Evolutionary conservation across 2,888 invertebrate species (phyloP).

Genomic region (Pristionchus maxplancki): DNA sequence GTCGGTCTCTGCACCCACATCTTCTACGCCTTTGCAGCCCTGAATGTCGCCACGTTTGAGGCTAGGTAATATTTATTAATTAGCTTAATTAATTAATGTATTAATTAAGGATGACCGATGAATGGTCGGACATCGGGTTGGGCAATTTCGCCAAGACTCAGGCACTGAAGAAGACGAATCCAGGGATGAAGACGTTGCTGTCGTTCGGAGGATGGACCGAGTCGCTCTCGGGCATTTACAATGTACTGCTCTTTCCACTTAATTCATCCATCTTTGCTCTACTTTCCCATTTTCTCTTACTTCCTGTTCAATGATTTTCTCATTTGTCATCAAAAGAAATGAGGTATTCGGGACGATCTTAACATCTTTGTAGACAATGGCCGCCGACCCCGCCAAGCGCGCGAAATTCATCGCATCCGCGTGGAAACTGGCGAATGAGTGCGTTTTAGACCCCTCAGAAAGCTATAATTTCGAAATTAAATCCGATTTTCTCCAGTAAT

Average conservation of each 20-base stretch:
- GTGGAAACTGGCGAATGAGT: constrained; percentile 48
- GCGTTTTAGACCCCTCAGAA: no score
- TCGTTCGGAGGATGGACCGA: constrained; percentile 51
- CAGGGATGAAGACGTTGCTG: constrained; percentile 41
- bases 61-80: not conserved
- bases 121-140: constrained; percentile 41
- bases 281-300: no score
- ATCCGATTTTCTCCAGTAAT: not conserved
- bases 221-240: not conserved
- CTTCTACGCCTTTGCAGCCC: constrained; percentile 50
- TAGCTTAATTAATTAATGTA: not conserved
- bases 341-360: no score
- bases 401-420: constrained; percentile 35
- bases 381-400: constrained; percentile 8
- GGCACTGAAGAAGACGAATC: constrained; percentile 43
- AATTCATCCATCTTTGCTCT: no score
- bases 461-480: no score
- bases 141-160: constrained; percentile 40
- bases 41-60: constrained; percentile 38
- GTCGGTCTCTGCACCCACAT: constrained; percentile 47
- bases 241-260: no score
- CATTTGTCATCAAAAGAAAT: no score
- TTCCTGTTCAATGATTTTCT: no score
- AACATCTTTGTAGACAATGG: constrained; percentile 44
- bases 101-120: constrained; percentile 38